These are phyloP conservation scores for Prietella phreatophila DNA, from an alignment of 2,113 vertebrate species.

Conservation along the genomic window DNA sequence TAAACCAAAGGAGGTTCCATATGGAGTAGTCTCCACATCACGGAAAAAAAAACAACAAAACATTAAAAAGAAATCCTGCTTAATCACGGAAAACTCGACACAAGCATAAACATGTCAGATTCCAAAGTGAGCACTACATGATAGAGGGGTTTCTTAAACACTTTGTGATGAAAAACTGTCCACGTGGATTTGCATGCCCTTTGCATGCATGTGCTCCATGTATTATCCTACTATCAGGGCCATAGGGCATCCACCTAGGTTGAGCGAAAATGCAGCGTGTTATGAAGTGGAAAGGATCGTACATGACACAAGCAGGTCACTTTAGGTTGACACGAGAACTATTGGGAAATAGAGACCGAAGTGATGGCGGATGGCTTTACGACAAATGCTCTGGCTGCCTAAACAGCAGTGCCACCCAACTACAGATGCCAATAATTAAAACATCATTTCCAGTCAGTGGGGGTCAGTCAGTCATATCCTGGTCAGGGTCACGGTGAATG, in stretches of 20 bases:
- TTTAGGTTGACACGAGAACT: not conserved
- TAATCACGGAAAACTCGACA: constrained; percentile 5
- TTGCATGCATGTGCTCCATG: not conserved
- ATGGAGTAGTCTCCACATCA: not conserved
- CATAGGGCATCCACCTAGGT: not conserved
- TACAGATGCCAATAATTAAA: not conserved
- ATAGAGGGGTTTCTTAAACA: not conserved
- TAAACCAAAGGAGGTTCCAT: not conserved
- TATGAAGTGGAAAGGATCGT: not conserved
- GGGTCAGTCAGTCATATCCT: too few species aligned
- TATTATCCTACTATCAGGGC: not conserved
- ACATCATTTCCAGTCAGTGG: not conserved
- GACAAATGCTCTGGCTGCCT: not conserved
- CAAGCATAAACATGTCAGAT: not conserved
- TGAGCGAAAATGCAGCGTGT: not conserved
- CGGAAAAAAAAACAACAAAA: not conserved
- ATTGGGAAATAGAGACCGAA: not conserved
- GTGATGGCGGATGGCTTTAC: not conserved
- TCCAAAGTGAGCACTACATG: not conserved
- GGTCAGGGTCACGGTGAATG: not conserved
- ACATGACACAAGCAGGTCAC: not conserved
- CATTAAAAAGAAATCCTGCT: not conserved
- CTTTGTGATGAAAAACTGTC: not conserved
- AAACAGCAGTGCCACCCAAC: not conserved
- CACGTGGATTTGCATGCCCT: not conserved